Base-by-base conservation (phyloP, 2,888 invertebrate genomes). In the Hermaeophaga mercurialis region DNA sequence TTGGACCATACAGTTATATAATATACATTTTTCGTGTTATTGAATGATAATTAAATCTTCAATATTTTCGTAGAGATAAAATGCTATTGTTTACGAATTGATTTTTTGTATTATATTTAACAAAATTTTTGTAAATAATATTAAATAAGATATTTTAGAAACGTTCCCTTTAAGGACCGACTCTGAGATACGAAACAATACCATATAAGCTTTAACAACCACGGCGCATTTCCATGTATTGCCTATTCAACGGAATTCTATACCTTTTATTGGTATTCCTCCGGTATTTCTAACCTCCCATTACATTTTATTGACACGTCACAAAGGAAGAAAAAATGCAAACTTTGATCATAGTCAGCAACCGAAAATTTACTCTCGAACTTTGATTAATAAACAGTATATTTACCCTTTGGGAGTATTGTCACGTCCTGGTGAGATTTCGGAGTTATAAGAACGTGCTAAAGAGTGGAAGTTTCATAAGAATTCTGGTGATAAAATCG, bases 401-500 rank as follows among this genome's bases (percentile, higher is more conserved):
- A 41, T 50, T 39, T 41, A 50, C 49, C 31, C 19, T 28, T 49
- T 41, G 49, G 41, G 17, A 50, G 26, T 50, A 39, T 17, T 28
- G 49, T 50, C 49, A 50, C 49, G 49, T 50, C 11, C 14, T 14
- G 39, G 39, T 28, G 31, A 33, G 49, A 50, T 50, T 50, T 36
- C 39, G 12, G 41, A 39, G 41, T 24, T 50, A 43, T 26, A 19
- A 48, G 48, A 44, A 49, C 52, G 56, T 50, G 56, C 39, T 56
- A 44, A 50, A 56, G 56, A 49, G 46, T n/a, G n/a, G 56, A 56
- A 52, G 46, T 50, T 56, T 52, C 39, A 56, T 56, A 52, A 56
- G 33, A 33, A 41, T 39, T 44, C 46, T 15, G 46, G 43, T 43
- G 56, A 57, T 57, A 57, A 47, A 52, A 52, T 52, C 56, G 41